A percentile compares a stretch with the other conserved stretches of the same genome.
Evolutionary conservation across 2,888 invertebrate genomes (phyloP).

Genomic region (Neria commutata): DNA sequence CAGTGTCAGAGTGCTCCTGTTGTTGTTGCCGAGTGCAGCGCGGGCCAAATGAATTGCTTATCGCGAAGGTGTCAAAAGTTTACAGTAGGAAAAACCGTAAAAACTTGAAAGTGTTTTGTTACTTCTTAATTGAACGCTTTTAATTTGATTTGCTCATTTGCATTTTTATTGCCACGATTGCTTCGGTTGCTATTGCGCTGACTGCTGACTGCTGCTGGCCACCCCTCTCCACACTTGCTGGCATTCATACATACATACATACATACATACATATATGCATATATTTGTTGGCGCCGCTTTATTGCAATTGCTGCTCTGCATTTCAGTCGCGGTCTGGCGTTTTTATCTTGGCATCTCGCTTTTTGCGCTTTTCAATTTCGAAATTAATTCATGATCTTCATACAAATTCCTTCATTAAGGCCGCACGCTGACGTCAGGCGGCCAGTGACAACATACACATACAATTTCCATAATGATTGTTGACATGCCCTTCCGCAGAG

Average conservation of each 20-base stretch:
- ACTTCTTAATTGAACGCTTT: conserved; percentile 8
- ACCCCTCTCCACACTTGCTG: neutral
- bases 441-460: too few relatives aligned
- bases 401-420: conserved; percentile 45
- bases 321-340: too few relatives aligned
- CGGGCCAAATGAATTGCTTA: conserved; percentile 4
- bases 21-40: neutral
- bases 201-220: neutral
- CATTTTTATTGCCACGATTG: neutral
- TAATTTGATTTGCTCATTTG: conserved; percentile 6
- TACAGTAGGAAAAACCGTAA: too few relatives aligned
- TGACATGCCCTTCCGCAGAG: too few relatives aligned
- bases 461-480: too few relatives aligned
- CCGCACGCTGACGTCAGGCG: too few relatives aligned
- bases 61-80: conserved; percentile 23
- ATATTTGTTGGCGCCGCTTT: neutral
- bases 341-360: too few relatives aligned
- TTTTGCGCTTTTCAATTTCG: conserved; percentile 33
- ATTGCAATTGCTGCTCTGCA: neutral
- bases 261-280: too few relatives aligned
- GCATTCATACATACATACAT: too few relatives aligned
- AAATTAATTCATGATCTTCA: conserved; percentile 44
- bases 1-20: neutral
- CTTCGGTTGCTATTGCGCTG: neutral
- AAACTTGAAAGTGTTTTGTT: conserved; percentile 12